These are phyloP conservation scores for Scomberomorus guttatus DNA, from an alignment of 2,797 vertebrate species.

Conservation along the genomic window DNA sequence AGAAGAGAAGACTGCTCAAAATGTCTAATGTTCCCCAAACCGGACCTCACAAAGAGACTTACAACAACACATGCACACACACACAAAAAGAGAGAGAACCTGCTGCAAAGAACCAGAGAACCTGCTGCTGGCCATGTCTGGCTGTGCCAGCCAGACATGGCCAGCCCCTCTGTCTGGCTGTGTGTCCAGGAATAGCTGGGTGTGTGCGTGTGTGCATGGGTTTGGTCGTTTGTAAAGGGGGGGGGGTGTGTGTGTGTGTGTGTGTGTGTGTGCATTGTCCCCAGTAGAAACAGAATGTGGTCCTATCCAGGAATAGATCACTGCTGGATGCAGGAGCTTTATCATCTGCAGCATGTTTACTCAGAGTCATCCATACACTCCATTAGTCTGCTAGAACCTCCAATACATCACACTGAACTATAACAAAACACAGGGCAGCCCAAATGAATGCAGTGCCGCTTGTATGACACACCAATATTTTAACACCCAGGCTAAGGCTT, in stretches of 20 bases:
- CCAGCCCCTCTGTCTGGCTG: constrained; percentile 57
- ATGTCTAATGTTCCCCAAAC: neutral
- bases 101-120: too few relatives aligned
- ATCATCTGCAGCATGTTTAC: constrained; percentile 78
- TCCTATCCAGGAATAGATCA: constrained; percentile 74
- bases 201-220: constrained; percentile 1
- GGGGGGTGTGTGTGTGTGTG: constrained; percentile 29
- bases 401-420: constrained; percentile 69
- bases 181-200: constrained; percentile 54
- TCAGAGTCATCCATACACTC: constrained; percentile 66
- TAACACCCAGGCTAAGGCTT: constrained; percentile 28
- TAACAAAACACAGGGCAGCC: constrained; percentile 53
- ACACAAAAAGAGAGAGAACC: constrained; percentile 27
- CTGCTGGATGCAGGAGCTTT: constrained; percentile 70
- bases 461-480: constrained; percentile 63
- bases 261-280: constrained; percentile 49
- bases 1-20: neutral
- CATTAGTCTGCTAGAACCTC: constrained; percentile 72
- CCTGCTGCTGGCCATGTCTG: too few relatives aligned
- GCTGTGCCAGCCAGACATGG: constrained; percentile 52
- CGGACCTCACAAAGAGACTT: constrained; percentile 5
- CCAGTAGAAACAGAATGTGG: constrained; percentile 64
- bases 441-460: constrained; percentile 62
- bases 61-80: constrained; percentile 10
- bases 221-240: constrained; percentile 17